Evolutionary conservation across 1,140 invertebrate species (phyloP), one percentile per base, ranked within the genome.

Genomic region (Periplaneta americana): DNA sequence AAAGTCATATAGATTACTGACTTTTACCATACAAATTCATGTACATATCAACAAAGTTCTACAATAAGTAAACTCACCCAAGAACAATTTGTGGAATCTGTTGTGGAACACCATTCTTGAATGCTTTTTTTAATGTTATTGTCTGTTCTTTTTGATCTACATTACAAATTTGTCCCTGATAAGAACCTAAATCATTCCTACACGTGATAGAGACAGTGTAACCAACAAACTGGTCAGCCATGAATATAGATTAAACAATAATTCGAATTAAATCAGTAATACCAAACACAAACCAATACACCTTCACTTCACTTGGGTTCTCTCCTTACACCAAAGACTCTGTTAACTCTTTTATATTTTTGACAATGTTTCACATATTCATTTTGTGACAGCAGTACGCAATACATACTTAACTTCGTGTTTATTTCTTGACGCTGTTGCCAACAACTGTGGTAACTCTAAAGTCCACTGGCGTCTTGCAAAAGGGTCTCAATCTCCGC

Each of bases 161-260:
- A 85, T 92, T 91, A 33, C 91, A 87, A 80, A 98, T 96, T 85
- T 94, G 92, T 31, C 96, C 96, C 87, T 97, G 95, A 86, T 93
- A 96, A 80, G 91, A 92, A 32, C 93, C 94, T 37, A 94, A 85
- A 48, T 89, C 87, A 75, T 94, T 91, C 0, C 90, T 90, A 86
- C 94, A 95, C 85, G 94, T 93, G 48, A 96, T 91, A n/a, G 94
- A 95, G 79, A 96, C 94, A 74, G 92, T 91, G 85, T 92, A 95
- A 74, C 94, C 95, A 79, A 95, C 87, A 91, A 92, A 95, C 84
- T 93, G 90, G 66, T 91, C 90, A 87, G 92, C 92, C 90, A 91
- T 91, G 13, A n/a, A n/a, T n/a, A n/a, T n/a, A n/a, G n/a, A n/a
- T n/a, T n/a, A n/a, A n/a, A n/a, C n/a, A n/a, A n/a, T n/a, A n/a